Conservation (phyloP, 2,888 invertebrate species). For the Iphiclides podalirius region DNA sequence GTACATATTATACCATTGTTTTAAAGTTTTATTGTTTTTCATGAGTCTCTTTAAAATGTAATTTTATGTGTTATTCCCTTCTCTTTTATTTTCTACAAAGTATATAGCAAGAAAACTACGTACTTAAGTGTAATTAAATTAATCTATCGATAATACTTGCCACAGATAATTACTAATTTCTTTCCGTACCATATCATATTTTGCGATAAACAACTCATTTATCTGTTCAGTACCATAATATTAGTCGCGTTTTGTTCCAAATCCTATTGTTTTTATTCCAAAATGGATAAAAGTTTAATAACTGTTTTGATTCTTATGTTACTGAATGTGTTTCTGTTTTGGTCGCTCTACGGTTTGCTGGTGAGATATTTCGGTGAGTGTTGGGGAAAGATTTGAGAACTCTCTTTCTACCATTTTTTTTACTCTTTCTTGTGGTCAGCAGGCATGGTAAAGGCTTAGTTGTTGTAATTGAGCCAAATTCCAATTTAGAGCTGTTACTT, state of each 20-base stretch:
- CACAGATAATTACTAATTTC: constrained; percentile 9
- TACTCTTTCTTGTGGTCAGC: too few species aligned
- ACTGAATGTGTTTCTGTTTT: constrained; percentile 51
- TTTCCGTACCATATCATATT: constrained; percentile 24
- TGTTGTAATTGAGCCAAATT: too few species aligned
- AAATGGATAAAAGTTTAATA: constrained; percentile 41
- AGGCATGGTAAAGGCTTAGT: too few species aligned
- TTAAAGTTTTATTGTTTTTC: too few species aligned
- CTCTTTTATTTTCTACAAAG: not conserved
- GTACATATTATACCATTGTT: too few species aligned
- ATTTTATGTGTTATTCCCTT: not conserved
- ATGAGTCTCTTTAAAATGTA: not conserved
- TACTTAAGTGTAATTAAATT: constrained; percentile 5
- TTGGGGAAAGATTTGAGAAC: too few species aligned
- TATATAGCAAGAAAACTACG: too few species aligned
- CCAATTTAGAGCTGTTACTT: too few species aligned
- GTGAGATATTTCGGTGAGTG: constrained; percentile 59
- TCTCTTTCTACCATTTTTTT: too few species aligned
- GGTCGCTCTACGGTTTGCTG: constrained; percentile 50
- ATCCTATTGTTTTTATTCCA: not conserved
- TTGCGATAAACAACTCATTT: constrained; percentile 34
- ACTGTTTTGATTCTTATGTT: constrained; percentile 49
- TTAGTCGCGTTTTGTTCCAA: constrained; percentile 22
- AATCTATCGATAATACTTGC: constrained; percentile 18
- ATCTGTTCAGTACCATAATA: constrained; percentile 27